Evolutionary conservation across 2,888 invertebrate species (phyloP).

Genomic region (Diloba caeruleocephala): DNA sequence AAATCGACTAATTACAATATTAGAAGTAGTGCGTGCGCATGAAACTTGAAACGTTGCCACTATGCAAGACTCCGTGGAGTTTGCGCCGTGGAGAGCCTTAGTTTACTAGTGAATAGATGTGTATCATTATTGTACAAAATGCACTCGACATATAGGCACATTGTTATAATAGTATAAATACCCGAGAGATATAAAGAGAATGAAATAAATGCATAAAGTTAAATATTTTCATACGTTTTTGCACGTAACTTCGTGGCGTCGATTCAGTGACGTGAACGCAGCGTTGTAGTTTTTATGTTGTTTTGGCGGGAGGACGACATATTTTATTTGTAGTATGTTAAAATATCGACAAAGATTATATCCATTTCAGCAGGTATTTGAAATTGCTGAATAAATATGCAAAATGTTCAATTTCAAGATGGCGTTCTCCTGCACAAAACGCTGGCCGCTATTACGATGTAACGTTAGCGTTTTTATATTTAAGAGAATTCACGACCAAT

Average conservation of each 20-base stretch:
- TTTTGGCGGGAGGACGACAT: constrained; percentile 69
- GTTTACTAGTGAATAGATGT: constrained; percentile 74
- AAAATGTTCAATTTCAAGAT: constrained; percentile 42
- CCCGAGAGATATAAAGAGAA: constrained; percentile 82
- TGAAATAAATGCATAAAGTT: constrained; percentile 82
- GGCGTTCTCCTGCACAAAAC: constrained; percentile 66
- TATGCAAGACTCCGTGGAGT: constrained; percentile 43
- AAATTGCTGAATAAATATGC: constrained; percentile 29
- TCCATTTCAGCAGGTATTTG: constrained; percentile 29
- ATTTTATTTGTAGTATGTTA: constrained; percentile 52
- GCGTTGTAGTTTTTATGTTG: constrained; percentile 68
- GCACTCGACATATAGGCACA: constrained; percentile 85
- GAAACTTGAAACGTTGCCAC: constrained; percentile 54
- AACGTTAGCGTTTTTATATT: constrained; percentile 78
- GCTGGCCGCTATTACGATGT: constrained; percentile 69
- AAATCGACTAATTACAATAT: constrained; percentile 39
- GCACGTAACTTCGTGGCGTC: constrained; percentile 81
- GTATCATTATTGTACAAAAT: constrained; percentile 85
- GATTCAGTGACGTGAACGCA: constrained; percentile 66
- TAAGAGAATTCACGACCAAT: constrained; percentile 87
- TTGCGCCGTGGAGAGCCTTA: constrained; percentile 63
- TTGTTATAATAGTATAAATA: constrained; percentile 84
- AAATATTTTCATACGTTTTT: constrained; percentile 89
- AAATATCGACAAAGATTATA: constrained; percentile 30
- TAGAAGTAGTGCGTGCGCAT: constrained; percentile 51